Percentiles rank a stretch among this genome's conserved stretches.
phyloP scores from a whole-genome alignment of 2,888 invertebrate genomes.

The Euzetes globulus region DNA sequence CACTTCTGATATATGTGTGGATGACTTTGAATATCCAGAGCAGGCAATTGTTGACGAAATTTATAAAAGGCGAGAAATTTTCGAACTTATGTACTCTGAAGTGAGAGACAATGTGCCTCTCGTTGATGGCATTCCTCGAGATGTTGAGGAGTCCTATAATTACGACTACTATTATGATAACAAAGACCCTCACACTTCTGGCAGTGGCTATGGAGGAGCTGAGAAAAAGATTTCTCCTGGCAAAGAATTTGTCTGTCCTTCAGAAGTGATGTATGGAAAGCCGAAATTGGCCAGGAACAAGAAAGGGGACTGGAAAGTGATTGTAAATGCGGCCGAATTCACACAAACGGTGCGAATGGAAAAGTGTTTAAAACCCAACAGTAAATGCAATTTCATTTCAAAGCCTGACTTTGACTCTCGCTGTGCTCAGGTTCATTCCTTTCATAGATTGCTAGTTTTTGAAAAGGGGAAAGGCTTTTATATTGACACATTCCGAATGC shows the following conservation, averaged over 20 bases:
- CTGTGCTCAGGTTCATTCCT: slow-evolving; percentile 74
- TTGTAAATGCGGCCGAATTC: slow-evolving; percentile 69
- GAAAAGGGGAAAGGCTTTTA: slow-evolving; percentile 58
- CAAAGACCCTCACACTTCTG: slow-evolving; percentile 34
- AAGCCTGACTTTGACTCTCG: slow-evolving; percentile 66
- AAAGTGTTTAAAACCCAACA: slow-evolving; percentile 68
- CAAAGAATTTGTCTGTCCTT: slow-evolving; percentile 69
- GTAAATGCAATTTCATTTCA: slow-evolving; percentile 67
- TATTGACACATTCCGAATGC: slow-evolving; percentile 45
- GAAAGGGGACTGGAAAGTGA: slow-evolving; percentile 74
- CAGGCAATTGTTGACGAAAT: slow-evolving; percentile 46
- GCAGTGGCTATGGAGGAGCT: background rate
- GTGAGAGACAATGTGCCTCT: slow-evolving; percentile 57
- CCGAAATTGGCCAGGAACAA: slow-evolving; percentile 67
- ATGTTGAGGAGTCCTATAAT: slow-evolving; percentile 50
- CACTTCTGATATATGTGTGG: slow-evolving; percentile 56
- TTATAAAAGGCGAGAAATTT: slow-evolving; percentile 56
- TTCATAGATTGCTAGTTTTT: slow-evolving; percentile 72
- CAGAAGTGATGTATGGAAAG: slow-evolving; percentile 66
- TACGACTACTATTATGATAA: slow-evolving; percentile 45
- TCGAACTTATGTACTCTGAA: slow-evolving; percentile 63
- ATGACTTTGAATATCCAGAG: slow-evolving; percentile 63
- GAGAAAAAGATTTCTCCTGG: slow-evolving; percentile 45
- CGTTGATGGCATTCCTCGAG: slow-evolving; percentile 55
- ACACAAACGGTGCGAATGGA: slow-evolving; percentile 72